Evolutionary conservation across 2,888 invertebrate species (phyloP), one percentile per base, ranked within the genome.

Genomic region (Philhelius pedissequus): DNA sequence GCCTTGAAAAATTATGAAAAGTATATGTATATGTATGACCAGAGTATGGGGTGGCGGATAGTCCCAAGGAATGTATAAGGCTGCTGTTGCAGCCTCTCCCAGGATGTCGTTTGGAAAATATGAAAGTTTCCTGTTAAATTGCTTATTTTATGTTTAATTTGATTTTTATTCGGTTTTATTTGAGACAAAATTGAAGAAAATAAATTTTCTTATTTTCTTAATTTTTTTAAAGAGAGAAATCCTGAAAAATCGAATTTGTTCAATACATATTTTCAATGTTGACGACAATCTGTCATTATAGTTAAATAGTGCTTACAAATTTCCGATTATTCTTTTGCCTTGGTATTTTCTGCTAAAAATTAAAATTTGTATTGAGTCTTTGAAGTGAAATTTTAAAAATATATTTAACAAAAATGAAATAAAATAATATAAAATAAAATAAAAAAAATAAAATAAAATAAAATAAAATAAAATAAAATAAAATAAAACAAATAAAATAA

Each of bases 91-190:
- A 30, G 18, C 3, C 20, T 9, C 22, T 50, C 30, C 30, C 69
- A 81, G 56, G 80, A 58, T 76, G 80, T 70, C 48, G 70, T 56
- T 43, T 48, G 35, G 64, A 64, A 81, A 76, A 70, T 81, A 69
- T 20, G 20, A 69, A 75, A 76, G 20, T 32, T 40, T 76, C 52
- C 56, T 76, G 48, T 48, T 48, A 70, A 81, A 76, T 75, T 76
- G 69, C 69, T 69, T 69, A 70, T 79, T 74, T 66, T 40, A 56
- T 71, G 48, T 68, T 74, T 74, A 79, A 79, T 79, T 68, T 68
- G 68, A 74, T 74, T 68, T 69, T 68, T 62, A 74, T 74, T 45
- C 38, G 58, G 27, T 74, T 68, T 13, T 15, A 9, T 20, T 5
- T 3, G n/a, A 35, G 32, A 30, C 5, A 13, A 52, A 48, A n/a